These are phyloP conservation scores for Dinocampus coccinellae DNA, from an alignment of 2,888 invertebrate genomes.

Conservation along the genomic window DNA sequence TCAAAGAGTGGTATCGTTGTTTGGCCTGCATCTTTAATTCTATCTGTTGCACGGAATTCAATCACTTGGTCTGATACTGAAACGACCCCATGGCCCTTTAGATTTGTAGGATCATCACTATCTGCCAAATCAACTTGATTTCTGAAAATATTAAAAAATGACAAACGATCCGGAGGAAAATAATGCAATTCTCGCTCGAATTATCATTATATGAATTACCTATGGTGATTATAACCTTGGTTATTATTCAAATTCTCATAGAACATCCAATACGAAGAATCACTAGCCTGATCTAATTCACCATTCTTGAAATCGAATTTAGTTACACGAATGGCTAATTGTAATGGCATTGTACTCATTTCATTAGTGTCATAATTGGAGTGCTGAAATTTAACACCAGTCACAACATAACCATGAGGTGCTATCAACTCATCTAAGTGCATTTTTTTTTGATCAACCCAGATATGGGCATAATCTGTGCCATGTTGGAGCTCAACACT, in stretches of 20 bases:
- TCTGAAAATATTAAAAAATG: not conserved
- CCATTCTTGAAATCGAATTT: not conserved
- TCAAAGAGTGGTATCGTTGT: conserved; percentile 7
- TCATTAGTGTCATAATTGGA: not conserved
- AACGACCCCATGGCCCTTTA: too few relatives aligned
- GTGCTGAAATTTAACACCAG: not conserved
- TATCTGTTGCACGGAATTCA: not conserved
- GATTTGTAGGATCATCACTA: not conserved
- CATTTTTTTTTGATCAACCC: not conserved
- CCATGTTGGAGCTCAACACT: not conserved
- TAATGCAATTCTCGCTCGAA: not conserved
- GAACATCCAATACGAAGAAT: not conserved
- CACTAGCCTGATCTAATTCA: not conserved
- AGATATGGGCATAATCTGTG: not conserved
- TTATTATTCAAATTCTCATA: not conserved
- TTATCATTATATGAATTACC: not conserved
- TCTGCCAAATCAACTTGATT: not conserved
- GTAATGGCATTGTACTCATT: not conserved
- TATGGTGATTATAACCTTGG: not conserved
- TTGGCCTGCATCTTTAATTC: not conserved
- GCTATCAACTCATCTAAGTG: not conserved
- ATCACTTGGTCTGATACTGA: not conserved
- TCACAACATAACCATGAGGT: not conserved
- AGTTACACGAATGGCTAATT: not conserved
- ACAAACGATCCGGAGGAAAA: not conserved